A percentile compares a stretch with the other conserved stretches of the same genome.
Evolutionary conservation across 2,888 invertebrate species (phyloP).

Genomic region (Meta bourneti): DNA sequence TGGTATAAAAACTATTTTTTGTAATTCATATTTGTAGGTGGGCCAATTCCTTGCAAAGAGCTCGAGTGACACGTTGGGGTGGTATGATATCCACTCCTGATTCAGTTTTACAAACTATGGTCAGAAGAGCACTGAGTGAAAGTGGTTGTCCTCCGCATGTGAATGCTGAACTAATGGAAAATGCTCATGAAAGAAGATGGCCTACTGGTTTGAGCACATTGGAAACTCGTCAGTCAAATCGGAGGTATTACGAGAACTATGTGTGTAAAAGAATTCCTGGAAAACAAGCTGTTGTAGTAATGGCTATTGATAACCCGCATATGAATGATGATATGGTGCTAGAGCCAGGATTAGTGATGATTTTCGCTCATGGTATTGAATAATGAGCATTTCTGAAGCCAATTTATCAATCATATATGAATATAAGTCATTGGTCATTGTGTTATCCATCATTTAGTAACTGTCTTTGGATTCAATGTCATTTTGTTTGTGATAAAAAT

Average conservation of each 20-base stretch:
- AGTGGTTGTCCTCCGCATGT: constrained; percentile 96
- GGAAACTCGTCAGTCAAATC: constrained; percentile 95
- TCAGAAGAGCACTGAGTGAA: constrained; percentile 94
- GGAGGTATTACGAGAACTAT: constrained; percentile 95
- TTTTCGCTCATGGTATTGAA: constrained; percentile 96
- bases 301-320: constrained; percentile 96
- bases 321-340: constrained; percentile 98
- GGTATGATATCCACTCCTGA: constrained; percentile 99
- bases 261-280: constrained; percentile 95
- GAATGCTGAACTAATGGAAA: constrained; percentile 96
- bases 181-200: constrained; percentile 97
- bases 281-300: constrained; percentile 91
- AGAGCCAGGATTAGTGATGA: constrained; percentile 98
- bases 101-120: constrained; percentile 94
- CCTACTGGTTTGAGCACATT: constrained; percentile 93
- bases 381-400: constrained; percentile 77
- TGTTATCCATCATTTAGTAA: neutral
- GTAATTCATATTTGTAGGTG: constrained; percentile 82
- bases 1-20: too few species aligned
- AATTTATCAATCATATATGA: neutral
- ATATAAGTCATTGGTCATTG: neutral
- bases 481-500: neutral
- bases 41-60: constrained; percentile 90
- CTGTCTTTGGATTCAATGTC: neutral
- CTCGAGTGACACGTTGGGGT: constrained; percentile 96